Evolutionary conservation across 1,140 invertebrate genomes (phyloP), one percentile per base, ranked within the genome.

Genomic region (Pseudomyrmex cubaensis): DNA sequence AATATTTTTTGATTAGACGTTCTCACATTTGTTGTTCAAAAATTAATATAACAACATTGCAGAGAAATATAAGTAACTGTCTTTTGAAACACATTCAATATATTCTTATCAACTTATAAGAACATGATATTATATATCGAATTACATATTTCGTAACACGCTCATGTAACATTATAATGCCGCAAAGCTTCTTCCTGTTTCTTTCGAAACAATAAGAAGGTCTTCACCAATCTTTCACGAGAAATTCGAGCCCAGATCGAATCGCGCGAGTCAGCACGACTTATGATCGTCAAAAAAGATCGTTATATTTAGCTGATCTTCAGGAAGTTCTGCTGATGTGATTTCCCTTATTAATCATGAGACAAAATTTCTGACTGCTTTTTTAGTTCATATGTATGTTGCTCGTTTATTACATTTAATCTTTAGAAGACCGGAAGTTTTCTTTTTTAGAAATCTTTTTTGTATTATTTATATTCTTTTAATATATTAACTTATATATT

Each of bases 131-230:
- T 77, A 76, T 54, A 76, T 87, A 89, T 90, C 87, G 61, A 87
- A 90, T 90, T 90, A 87, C 90, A 67, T 86, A 90, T 90, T 90
- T 85, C 78, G 35, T 67, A 59, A 67, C 73, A 70, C 76, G 86
- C 80, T 83, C 83, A 56, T 84, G 69, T 84, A 82, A 82, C 78
- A 54, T 82, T 80, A 80, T 80, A 80, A 80, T 59, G 61, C 22
- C 66, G 46, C 56, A 46, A 80, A 80, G 66, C 20, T 56, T 72
- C 64, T 70, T 64, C 63, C 75, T 56, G 70, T 72, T 72, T 88
- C 82, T 88, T 74, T 69, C 85, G 77, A 82, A 84, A 86, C 85
- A 90, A 89, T 89, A 74, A 88, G 78, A 74, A 88, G 78, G 83
- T 50, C 75, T 54, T 80, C 64, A 69, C 69, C 85, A 86, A 90